Conservation (phyloP, 2,797 vertebrate genomes). For the Myiotriccus ornatus region DNA sequence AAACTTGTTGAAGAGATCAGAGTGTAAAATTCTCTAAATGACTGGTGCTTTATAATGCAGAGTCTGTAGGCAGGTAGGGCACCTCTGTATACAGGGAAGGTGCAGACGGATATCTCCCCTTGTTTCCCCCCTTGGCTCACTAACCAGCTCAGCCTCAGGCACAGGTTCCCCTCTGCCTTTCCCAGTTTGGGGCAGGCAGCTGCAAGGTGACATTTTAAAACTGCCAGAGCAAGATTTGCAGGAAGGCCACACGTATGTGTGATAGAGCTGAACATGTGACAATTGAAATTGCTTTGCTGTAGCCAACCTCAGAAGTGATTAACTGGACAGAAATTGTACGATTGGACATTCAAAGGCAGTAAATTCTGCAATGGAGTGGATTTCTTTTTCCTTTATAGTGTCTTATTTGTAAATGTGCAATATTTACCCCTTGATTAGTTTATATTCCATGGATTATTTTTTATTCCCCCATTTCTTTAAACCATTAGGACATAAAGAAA, state of each 20-base stretch:
- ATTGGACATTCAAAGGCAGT: neutral
- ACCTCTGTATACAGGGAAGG: fast-evolving
- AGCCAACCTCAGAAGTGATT: neutral
- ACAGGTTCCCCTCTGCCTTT: neutral
- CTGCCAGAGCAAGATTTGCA: neutral
- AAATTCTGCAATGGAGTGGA: neutral
- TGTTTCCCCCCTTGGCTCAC: fast-evolving
- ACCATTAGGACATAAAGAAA: neutral
- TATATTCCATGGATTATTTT: neutral
- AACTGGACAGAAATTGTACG: neutral
- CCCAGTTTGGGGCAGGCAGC: neutral
- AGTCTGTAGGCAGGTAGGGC: neutral
- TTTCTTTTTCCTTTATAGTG: neutral
- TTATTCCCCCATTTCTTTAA: neutral
- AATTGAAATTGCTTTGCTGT: neutral
- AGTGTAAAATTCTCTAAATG: neutral
- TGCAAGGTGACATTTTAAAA: neutral
- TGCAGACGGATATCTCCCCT: neutral
- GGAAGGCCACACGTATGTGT: neutral
- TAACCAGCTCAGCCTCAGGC: neutral
- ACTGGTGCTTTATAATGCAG: neutral
- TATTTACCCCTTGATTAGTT: neutral
- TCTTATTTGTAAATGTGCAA: neutral
- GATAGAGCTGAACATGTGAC: neutral
- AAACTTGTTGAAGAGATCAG: neutral